Evolutionary conservation across 2,797 vertebrate genomes (phyloP).

Genomic region (Chromobotia macracanthus): DNA sequence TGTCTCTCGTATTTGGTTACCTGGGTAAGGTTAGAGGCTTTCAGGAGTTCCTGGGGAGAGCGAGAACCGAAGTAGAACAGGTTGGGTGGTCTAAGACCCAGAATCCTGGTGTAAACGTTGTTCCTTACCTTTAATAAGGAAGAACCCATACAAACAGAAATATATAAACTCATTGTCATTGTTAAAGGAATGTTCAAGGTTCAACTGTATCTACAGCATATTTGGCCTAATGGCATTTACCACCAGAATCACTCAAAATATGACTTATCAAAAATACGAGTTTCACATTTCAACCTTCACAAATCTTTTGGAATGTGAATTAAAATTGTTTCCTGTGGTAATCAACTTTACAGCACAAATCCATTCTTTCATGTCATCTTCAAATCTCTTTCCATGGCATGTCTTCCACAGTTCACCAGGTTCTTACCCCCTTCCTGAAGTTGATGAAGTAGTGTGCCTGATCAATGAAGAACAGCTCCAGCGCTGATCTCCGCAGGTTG

Average conservation of each 20-base stretch:
- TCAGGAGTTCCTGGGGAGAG: slow-evolving; percentile 94
- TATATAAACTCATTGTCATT: neutral
- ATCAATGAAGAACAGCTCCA: slow-evolving; percentile 98
- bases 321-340: no score
- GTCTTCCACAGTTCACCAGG: neutral
- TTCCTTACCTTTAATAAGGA: slow-evolving; percentile 82
- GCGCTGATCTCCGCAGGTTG: slow-evolving; percentile 92
- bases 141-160: neutral
- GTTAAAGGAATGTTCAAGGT: neutral
- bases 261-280: no score
- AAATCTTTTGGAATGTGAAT: no score
- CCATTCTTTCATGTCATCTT: neutral
- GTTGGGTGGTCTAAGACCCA: slow-evolving; percentile 85
- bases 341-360: neutral
- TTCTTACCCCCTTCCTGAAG: slow-evolving; percentile 86
- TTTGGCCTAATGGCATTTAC: no score
- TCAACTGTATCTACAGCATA: slow-evolving; percentile 10
- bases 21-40: slow-evolving; percentile 94
- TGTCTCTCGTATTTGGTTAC: slow-evolving; percentile 64
- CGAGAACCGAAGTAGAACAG: slow-evolving; percentile 91
- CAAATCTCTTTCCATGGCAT: neutral
- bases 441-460: slow-evolving; percentile 98
- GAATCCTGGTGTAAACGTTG: slow-evolving; percentile 91
- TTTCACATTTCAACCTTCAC: no score
- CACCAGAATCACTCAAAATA: no score